Percentiles rank a stretch among this genome's conserved stretches.
Conservation (phyloP, 2,888 invertebrate genomes). For the Stenurella melanura region DNA sequence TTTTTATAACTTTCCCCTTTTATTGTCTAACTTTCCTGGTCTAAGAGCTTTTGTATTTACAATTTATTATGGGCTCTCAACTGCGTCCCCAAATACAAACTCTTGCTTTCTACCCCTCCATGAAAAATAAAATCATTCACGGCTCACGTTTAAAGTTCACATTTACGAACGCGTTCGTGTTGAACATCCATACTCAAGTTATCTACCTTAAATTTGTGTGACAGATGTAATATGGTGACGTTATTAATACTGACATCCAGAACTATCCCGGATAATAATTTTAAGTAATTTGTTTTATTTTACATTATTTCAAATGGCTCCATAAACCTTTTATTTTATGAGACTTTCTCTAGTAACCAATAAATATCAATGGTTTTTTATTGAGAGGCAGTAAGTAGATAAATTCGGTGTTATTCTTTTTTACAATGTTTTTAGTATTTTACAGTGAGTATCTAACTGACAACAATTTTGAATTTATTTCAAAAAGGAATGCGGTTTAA, state of each 20-base stretch:
- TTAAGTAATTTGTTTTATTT: slow-evolving; percentile 34
- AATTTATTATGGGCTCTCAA: neutral
- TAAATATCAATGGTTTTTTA: slow-evolving; percentile 15
- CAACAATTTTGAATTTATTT: slow-evolving; percentile 38
- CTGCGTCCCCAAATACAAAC: neutral
- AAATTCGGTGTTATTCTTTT: slow-evolving; percentile 17
- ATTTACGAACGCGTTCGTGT: slow-evolving; percentile 24
- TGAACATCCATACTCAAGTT: slow-evolving; percentile 21
- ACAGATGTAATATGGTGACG: slow-evolving; percentile 33
- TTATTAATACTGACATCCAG: slow-evolving; percentile 33
- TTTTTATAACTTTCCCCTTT: too few species aligned
- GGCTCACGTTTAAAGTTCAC: slow-evolving; percentile 2
- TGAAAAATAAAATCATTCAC: too few species aligned
- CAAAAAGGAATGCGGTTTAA: slow-evolving; percentile 38
- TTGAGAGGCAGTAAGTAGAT: slow-evolving; percentile 2
- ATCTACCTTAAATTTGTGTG: slow-evolving; percentile 33
- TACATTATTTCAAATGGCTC: slow-evolving; percentile 2
- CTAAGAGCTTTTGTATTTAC: too few species aligned
- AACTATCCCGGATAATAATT: slow-evolving; percentile 19
- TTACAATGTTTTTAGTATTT: slow-evolving; percentile 12
- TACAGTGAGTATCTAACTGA: slow-evolving; percentile 26
- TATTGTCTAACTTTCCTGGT: too few species aligned
- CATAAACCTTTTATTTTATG: slow-evolving; percentile 30
- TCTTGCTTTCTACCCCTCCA: neutral
- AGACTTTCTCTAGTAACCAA: neutral